These are phyloP conservation scores for Lepas anatifera DNA, from an alignment of 2,888 invertebrate genomes.

Conservation along the genomic window DNA sequence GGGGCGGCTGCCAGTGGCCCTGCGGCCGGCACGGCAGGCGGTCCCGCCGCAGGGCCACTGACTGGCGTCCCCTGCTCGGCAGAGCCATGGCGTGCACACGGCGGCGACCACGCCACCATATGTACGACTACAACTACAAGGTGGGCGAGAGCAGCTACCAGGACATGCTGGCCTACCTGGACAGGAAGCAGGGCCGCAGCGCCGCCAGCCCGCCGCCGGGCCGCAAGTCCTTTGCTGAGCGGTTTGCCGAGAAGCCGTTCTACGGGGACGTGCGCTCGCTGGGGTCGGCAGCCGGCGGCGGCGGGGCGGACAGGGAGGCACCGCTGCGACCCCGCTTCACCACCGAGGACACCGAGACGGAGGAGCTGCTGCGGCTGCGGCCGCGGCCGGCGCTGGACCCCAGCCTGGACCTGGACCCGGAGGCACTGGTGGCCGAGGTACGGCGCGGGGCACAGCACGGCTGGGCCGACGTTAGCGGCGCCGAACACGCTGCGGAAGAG, in stretches of 20 bases:
- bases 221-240: slow-evolving; percentile 24
- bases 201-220: slow-evolving; percentile 24
- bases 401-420: not conserved
- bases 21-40: not conserved
- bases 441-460: not conserved
- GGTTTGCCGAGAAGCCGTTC: slow-evolving; percentile 15
- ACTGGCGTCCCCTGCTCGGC: slow-evolving; percentile 8
- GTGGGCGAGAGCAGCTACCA: slow-evolving; percentile 72
- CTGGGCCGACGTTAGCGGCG: not conserved
- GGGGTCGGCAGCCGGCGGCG: not conserved
- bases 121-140: slow-evolving; percentile 74
- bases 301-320: not conserved
- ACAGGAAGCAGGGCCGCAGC: slow-evolving; percentile 36
- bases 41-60: not conserved
- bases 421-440: not conserved
- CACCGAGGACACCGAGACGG: not conserved
- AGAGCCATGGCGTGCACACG: not conserved
- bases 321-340: not conserved
- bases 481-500: not conserved
- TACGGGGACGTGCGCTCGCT: slow-evolving; percentile 18
- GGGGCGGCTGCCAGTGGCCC: too few species aligned
- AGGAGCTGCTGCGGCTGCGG: not conserved
- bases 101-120: slow-evolving; percentile 57
- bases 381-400: not conserved
- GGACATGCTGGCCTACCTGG: slow-evolving; percentile 58